These are phyloP conservation scores for Ectemnius lituratus DNA, from an alignment of 2,888 invertebrate species.

Conservation along the genomic window DNA sequence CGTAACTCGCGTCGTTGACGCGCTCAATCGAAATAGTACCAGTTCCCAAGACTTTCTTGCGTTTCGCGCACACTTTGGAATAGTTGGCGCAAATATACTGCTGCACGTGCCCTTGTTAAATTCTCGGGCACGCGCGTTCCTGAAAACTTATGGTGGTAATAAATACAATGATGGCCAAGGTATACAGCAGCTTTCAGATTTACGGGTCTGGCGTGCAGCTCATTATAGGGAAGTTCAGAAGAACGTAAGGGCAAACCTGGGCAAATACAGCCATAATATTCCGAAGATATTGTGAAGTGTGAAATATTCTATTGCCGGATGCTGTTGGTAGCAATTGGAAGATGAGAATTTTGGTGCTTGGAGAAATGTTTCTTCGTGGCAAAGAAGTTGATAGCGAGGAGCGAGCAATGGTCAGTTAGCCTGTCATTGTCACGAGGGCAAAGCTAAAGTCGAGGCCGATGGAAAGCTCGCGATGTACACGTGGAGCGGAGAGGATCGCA, in stretches of 20 bases:
- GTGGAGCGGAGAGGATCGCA: background rate
- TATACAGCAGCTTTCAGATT: background rate
- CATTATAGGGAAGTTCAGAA: background rate
- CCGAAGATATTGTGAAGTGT: background rate
- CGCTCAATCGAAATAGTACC: conserved; percentile 26
- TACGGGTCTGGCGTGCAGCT: conserved; percentile 3
- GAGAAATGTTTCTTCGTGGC: too few species aligned
- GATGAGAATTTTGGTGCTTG: background rate
- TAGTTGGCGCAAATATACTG: background rate
- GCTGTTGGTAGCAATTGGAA: background rate
- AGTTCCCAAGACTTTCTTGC: conserved; percentile 18
- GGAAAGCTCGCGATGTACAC: background rate
- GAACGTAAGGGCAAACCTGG: background rate
- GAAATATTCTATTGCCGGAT: background rate
- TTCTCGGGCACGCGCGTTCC: conserved; percentile 19
- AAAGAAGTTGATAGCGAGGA: too few species aligned
- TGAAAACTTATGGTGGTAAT: conserved; percentile 21
- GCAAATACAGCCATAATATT: background rate
- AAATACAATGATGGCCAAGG: background rate
- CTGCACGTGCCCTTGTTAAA: conserved; percentile 18
- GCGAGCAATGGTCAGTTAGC: too few species aligned
- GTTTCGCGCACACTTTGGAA: conserved; percentile 16
- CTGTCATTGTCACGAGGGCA: too few species aligned
- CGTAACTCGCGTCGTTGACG: conserved; percentile 25
- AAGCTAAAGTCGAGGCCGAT: background rate